Percentiles rank a stretch among this genome's conserved stretches.
phyloP scores from a whole-genome alignment of 1,140 invertebrate species.

The Drosophila pandora region DNA sequence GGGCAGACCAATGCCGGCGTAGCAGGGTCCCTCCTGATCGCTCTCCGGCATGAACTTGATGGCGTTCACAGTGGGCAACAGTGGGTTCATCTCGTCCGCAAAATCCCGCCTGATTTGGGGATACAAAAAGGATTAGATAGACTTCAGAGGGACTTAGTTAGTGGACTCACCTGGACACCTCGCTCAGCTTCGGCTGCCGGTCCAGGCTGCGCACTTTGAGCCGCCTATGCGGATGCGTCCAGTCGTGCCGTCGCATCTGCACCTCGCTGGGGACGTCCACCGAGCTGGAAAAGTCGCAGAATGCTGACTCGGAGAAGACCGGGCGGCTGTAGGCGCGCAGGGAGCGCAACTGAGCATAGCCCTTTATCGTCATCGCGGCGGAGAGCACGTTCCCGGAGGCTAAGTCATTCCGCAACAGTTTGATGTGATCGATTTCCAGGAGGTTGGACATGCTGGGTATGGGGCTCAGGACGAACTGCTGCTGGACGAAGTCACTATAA shows the following conservation, averaged over 20 bases:
- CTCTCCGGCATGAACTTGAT: constrained; percentile 72
- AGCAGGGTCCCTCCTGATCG: constrained; percentile 76
- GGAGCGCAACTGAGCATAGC: constrained; percentile 91
- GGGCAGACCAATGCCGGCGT: constrained; percentile 89
- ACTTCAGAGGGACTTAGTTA: neutral
- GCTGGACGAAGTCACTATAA: constrained; percentile 85
- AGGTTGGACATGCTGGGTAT: constrained; percentile 91
- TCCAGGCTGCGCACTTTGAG: constrained; percentile 75
- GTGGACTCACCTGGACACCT: constrained; percentile 63
- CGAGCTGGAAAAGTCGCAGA: constrained; percentile 72
- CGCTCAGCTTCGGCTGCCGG: constrained; percentile 58
- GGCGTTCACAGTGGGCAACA: constrained; percentile 61
- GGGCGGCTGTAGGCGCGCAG: constrained; percentile 88
- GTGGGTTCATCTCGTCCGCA: constrained; percentile 66
- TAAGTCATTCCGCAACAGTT: constrained; percentile 69
- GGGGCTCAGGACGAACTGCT: constrained; percentile 89
- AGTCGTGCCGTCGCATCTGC: constrained; percentile 64
- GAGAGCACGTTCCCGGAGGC: constrained; percentile 54
- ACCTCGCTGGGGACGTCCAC: constrained; percentile 54
- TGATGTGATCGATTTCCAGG: constrained; percentile 70
- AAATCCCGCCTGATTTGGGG: constrained; percentile 50
- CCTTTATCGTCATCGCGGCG: constrained; percentile 88
- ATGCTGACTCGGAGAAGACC: constrained; percentile 69
- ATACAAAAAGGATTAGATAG: neutral
- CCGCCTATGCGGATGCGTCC: constrained; percentile 64